These are phyloP conservation scores for Capitella teleta DNA, from an alignment of 1,140 invertebrate genomes.

Conservation along the genomic window DNA sequence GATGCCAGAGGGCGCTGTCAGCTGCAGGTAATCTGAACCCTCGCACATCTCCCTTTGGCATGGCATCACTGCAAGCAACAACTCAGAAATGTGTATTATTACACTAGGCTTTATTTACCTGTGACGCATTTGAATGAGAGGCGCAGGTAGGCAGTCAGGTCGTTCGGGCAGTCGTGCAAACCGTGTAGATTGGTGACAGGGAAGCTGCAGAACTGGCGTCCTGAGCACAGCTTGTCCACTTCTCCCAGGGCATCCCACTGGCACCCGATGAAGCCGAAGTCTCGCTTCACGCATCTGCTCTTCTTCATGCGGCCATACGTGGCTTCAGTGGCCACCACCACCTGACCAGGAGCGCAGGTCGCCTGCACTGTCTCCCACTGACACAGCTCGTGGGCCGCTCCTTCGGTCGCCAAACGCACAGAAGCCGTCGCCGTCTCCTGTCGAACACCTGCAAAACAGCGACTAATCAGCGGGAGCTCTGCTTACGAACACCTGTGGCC, in stretches of 20 bases:
- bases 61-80: too few species aligned
- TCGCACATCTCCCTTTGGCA: too few species aligned
- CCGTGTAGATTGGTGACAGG: slow-evolving; percentile 2
- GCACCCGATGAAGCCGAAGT: slow-evolving; percentile 5
- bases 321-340: background rate
- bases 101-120: too few species aligned
- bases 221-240: slow-evolving; percentile 5
- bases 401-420: too few species aligned
- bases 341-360: background rate
- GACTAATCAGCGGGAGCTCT: too few species aligned
- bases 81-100: too few species aligned
- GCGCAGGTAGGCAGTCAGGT: slow-evolving; percentile 9
- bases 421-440: too few species aligned
- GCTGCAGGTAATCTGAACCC: too few species aligned
- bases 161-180: slow-evolving; percentile 2
- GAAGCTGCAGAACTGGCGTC: slow-evolving; percentile 4
- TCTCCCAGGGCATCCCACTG: background rate
- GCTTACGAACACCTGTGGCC: too few species aligned
- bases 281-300: slow-evolving; percentile 3
- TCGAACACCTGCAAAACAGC: too few species aligned
- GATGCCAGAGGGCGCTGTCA: too few species aligned
- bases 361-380: background rate
- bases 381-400: background rate
- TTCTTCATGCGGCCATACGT: slow-evolving; percentile 9
- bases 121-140: slow-evolving; percentile 4